Evolutionary conservation across 2,797 vertebrate genomes (phyloP).

Genomic region (Tragopan temminckii): DNA sequence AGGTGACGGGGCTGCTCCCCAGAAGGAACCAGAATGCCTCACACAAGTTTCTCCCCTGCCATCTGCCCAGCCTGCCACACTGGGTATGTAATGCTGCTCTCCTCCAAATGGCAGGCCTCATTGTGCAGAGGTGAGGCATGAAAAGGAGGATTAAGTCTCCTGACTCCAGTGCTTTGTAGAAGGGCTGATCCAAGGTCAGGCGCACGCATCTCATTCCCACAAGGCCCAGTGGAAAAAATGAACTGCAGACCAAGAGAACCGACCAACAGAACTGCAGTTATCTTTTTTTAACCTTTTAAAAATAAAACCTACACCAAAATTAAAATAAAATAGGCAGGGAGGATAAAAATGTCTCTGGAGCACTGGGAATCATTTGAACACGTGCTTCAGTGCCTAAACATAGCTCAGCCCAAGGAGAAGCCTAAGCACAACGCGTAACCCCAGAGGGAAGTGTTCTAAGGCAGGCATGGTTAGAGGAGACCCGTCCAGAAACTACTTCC

Average conservation of each 20-base stretch:
- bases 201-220: constrained; percentile 29
- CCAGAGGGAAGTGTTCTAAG: background rate
- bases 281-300: background rate
- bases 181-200: constrained; percentile 66
- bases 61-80: constrained; percentile 63
- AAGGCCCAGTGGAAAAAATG: constrained; percentile 11
- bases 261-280: background rate
- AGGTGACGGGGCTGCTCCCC: background rate
- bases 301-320: constrained; percentile 8
- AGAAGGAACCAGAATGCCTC: constrained; percentile 2
- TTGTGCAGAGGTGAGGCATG: constrained; percentile 65
- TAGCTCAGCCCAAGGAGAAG: background rate
- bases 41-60: background rate
- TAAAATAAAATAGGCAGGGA: background rate
- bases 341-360: background rate
- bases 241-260: background rate
- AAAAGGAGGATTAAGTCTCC: constrained; percentile 70
- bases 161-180: constrained; percentile 47
- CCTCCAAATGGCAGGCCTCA: constrained; percentile 50
- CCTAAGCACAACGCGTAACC: background rate
- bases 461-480: background rate
- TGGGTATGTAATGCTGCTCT: background rate
- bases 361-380: background rate
- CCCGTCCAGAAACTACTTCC: background rate
- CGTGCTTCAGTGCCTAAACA: background rate